Evolutionary conservation across 1,140 invertebrate species (phyloP).

Genomic region (Eriosoma lanigerum): DNA sequence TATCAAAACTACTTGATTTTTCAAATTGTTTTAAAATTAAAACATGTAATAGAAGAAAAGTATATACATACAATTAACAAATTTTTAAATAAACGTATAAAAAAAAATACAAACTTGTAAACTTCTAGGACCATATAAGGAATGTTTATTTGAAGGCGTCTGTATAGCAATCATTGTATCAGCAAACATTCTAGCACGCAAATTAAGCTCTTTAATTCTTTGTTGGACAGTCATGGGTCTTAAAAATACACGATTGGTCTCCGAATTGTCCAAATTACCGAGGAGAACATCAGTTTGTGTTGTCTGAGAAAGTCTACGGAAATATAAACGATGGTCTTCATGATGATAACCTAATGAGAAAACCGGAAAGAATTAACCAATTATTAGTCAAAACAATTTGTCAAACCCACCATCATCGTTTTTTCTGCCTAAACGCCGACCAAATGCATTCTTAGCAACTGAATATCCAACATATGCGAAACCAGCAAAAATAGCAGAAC

Average conservation of each 20-base stretch:
- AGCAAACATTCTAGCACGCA: conserved; percentile 62
- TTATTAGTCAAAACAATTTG: too few species aligned
- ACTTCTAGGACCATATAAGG: conserved; percentile 58
- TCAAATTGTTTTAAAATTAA: too few species aligned
- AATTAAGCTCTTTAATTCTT: conserved; percentile 62
- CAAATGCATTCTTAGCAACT: conserved; percentile 62
- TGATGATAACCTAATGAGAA: conserved; percentile 57
- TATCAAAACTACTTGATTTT: too few species aligned
- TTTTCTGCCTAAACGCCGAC: conserved; percentile 57
- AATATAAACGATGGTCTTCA: conserved; percentile 59
- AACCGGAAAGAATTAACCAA: not conserved
- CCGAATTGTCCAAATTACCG: conserved; percentile 60
- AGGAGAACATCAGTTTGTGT: conserved; percentile 62
- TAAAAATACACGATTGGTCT: conserved; percentile 58
- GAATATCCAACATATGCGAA: conserved; percentile 64
- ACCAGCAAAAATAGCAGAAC: conserved; percentile 63
- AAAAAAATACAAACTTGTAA: conserved; percentile 57
- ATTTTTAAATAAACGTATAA: too few species aligned
- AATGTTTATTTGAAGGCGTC: conserved; percentile 56
- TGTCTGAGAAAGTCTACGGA: conserved; percentile 61
- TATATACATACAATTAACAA: too few species aligned
- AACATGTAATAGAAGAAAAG: too few species aligned
- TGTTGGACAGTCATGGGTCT: conserved; percentile 61
- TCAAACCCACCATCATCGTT: conserved; percentile 8
- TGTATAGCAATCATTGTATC: conserved; percentile 62